These are phyloP conservation scores for Pardosa pseudoannulata DNA, from an alignment of 2,888 invertebrate genomes.

Conservation along the genomic window DNA sequence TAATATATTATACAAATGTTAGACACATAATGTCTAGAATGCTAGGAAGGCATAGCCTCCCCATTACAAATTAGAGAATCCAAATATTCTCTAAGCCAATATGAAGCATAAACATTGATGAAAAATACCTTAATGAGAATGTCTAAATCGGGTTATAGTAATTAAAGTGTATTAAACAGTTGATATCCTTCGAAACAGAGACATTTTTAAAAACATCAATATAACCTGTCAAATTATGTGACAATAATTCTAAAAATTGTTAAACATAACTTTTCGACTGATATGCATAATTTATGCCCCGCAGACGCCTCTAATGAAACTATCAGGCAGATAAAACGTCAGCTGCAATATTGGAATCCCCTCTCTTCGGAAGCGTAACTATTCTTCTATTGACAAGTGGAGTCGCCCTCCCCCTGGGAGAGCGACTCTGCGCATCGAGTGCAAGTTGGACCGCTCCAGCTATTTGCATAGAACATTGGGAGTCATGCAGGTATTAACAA, in stretches of 20 bases:
- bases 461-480: conserved; percentile 68
- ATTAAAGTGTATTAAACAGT: too few species aligned
- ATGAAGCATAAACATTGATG: too few species aligned
- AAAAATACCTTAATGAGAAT: too few species aligned
- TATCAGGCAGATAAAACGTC: conserved; percentile 1
- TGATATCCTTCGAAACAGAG: too few species aligned
- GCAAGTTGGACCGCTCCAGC: conserved; percentile 44
- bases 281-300: neutral
- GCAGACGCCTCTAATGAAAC: neutral
- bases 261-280: neutral
- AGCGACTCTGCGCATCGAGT: conserved; percentile 40
- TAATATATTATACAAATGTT: too few species aligned
- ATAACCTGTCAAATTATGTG: neutral
- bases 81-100: too few species aligned
- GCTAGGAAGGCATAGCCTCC: too few species aligned
- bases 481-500: conserved; percentile 70
- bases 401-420: conserved; percentile 27
- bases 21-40: too few species aligned
- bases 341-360: conserved; percentile 43
- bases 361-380: conserved; percentile 29
- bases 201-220: neutral
- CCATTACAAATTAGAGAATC: too few species aligned
- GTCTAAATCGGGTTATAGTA: too few species aligned
- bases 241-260: conserved; percentile 6
- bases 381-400: conserved; percentile 57